Percentiles rank a stretch among this genome's conserved stretches.
These are phyloP conservation scores for Thripadectes ignobilis DNA, from an alignment of 2,797 vertebrate genomes.

Conservation along the genomic window DNA sequence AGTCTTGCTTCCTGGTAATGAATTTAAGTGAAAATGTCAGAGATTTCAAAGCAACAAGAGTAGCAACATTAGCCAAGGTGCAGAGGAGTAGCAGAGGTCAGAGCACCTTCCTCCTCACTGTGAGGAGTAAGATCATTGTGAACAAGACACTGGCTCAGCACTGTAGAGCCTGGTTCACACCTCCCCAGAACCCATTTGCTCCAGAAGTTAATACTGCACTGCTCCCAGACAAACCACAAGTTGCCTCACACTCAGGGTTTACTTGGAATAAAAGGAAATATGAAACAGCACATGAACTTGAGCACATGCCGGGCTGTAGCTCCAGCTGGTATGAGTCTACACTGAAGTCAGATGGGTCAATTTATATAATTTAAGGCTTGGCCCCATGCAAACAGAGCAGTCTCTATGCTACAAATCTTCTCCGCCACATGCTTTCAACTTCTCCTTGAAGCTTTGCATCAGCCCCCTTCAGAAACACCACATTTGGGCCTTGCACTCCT, in stretches of 20 bases:
- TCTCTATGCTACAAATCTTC: background rate
- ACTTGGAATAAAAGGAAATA: background rate
- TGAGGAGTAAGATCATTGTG: background rate
- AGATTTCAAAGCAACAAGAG: background rate
- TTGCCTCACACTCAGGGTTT: background rate
- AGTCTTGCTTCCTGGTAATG: background rate
- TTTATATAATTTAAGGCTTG: background rate
- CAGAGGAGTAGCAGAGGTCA: background rate
- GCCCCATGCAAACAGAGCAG: background rate
- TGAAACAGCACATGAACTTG: background rate
- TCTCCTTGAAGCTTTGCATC: background rate
- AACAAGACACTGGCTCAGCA: background rate
- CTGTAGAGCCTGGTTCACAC: background rate
- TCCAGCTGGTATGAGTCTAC: background rate
- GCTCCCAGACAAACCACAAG: background rate
- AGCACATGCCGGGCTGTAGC: background rate
- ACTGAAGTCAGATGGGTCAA: background rate
- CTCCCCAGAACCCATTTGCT: background rate
- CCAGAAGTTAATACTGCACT: background rate
- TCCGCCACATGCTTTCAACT: background rate
- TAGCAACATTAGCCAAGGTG: background rate
- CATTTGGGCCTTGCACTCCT: background rate
- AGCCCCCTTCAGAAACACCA: accelerated
- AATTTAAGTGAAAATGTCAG: background rate
- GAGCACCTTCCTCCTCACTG: background rate